Evolutionary conservation across 2,888 invertebrate genomes (phyloP).

Genomic region (Silvanus unidentatus): DNA sequence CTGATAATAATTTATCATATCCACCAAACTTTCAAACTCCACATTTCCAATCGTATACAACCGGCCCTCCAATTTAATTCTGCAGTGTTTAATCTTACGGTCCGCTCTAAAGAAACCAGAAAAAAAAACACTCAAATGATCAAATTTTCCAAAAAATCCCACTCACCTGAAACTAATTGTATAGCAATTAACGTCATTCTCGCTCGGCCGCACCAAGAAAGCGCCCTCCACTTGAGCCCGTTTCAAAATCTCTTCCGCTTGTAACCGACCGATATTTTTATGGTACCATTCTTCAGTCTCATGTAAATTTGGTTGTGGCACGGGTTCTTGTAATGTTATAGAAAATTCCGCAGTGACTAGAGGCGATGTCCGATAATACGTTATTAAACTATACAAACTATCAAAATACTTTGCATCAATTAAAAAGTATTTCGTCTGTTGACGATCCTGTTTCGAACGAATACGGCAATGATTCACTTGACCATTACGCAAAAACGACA

Average conservation of each 20-base stretch:
- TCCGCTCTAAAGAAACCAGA: slow-evolving; percentile 62
- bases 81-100: slow-evolving; percentile 93
- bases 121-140: no score
- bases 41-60: slow-evolving; percentile 85
- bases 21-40: slow-evolving; percentile 93
- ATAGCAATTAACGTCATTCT: slow-evolving; percentile 77
- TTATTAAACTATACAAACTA: slow-evolving; percentile 85
- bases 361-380: slow-evolving; percentile 81
- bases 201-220: slow-evolving; percentile 88
- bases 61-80: slow-evolving; percentile 87
- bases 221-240: slow-evolving; percentile 85
- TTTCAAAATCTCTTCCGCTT: slow-evolving; percentile 84
- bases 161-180: slow-evolving; percentile 87
- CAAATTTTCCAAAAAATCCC: neutral
- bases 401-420: slow-evolving; percentile 86
- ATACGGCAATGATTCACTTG: slow-evolving; percentile 91
- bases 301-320: slow-evolving; percentile 92
- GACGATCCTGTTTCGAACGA: slow-evolving; percentile 80
- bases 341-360: slow-evolving; percentile 85
- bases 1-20: slow-evolving; percentile 87
- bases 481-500: slow-evolving; percentile 89
- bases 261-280: slow-evolving; percentile 67
- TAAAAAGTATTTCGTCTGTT: slow-evolving; percentile 82
- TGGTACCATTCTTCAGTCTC: slow-evolving; percentile 93
- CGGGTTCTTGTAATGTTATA: slow-evolving; percentile 81